These are phyloP conservation scores for Argyra leucocephala DNA, from an alignment of 2,888 invertebrate genomes.

Conservation along the genomic window DNA sequence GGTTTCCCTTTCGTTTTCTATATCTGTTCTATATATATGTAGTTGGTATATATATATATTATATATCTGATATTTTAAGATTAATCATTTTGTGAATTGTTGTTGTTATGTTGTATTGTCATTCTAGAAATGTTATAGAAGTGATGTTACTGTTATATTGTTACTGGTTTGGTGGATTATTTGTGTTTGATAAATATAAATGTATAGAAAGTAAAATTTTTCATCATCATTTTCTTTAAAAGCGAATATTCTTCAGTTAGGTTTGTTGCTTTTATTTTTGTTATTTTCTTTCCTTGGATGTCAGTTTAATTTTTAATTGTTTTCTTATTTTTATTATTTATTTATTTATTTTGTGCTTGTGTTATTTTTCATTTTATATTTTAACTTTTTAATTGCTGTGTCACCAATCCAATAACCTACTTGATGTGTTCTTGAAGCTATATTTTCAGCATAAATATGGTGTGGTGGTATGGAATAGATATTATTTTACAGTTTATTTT, in stretches of 20 bases:
- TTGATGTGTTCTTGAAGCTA: slow-evolving; percentile 4
- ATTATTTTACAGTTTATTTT: slow-evolving; percentile 4
- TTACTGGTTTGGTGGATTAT: slow-evolving; percentile 1
- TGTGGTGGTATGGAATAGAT: no score
- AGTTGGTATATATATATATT: no score
- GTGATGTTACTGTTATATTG: neutral
- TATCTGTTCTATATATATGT: no score
- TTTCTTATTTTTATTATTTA: neutral
- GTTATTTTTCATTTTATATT: neutral
- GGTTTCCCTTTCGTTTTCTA: no score
- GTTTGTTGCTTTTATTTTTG: neutral
- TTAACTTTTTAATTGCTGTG: slow-evolving; percentile 6
- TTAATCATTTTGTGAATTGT: no score
- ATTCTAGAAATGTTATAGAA: no score
- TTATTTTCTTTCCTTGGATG: neutral
- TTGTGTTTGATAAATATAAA: neutral
- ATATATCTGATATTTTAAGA: no score
- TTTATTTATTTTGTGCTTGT: neutral
- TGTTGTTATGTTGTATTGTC: no score
- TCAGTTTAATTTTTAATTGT: slow-evolving; percentile 1
- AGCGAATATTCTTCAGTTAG: neutral
- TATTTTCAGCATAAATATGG: neutral
- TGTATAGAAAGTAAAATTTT: neutral
- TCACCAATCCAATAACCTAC: slow-evolving; percentile 6
- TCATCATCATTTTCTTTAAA: slow-evolving; percentile 2